A percentile compares a stretch with the other conserved stretches of the same genome.
These are phyloP conservation scores for Girardia tigrina DNA, from an alignment of 2,888 invertebrate genomes.

Conservation along the genomic window DNA sequence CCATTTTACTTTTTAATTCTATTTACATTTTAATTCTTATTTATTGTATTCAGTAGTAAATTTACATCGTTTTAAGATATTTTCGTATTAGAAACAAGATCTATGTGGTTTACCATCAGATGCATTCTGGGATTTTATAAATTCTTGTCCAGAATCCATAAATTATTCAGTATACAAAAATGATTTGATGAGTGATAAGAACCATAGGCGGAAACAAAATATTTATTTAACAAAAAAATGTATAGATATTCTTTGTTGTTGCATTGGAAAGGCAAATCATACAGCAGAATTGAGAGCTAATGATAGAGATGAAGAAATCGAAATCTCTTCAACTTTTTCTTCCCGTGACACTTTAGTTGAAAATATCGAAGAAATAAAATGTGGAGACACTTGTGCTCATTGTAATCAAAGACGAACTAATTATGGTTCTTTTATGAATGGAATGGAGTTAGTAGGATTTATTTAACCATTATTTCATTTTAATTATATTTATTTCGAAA, in stretches of 20 bases:
- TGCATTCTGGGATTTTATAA: slow-evolving; percentile 23
- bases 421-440: background rate
- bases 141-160: slow-evolving; percentile 1
- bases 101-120: background rate
- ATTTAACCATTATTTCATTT: no score
- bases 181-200: background rate
- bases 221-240: background rate
- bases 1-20: no score
- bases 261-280: slow-evolving; percentile 10
- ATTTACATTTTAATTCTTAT: no score
- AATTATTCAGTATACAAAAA: background rate
- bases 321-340: background rate
- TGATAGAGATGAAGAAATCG: background rate
- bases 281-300: background rate
- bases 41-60: no score
- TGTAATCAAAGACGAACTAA: background rate
- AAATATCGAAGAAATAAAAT: no score
- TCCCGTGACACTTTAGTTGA: no score
- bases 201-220: background rate
- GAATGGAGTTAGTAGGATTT: no score
- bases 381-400: no score
- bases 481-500: no score
- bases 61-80: no score
- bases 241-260: background rate
- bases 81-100: slow-evolving; percentile 17